These are phyloP conservation scores for Lasioglossum morio DNA, from an alignment of 2,888 invertebrate genomes.

Conservation along the genomic window DNA sequence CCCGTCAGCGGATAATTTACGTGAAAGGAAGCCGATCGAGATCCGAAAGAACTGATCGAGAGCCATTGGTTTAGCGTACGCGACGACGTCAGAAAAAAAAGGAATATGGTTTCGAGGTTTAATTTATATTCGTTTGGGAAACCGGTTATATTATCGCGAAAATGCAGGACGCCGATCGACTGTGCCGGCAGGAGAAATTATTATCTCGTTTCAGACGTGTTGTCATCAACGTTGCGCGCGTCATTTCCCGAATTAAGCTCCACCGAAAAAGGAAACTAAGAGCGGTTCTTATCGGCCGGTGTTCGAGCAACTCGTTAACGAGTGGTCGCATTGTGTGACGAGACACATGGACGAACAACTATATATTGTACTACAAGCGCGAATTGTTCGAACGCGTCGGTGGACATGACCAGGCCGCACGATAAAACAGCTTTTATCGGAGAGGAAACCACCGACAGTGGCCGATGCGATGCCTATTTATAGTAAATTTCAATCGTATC, in stretches of 20 bases:
- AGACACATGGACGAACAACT: background rate
- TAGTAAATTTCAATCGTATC: background rate
- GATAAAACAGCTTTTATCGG: slow-evolving; percentile 3
- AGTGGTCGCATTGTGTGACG: background rate
- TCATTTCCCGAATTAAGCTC: background rate
- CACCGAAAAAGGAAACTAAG: background rate
- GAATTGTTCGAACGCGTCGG: background rate
- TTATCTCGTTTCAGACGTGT: slow-evolving; percentile 46
- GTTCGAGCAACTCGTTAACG: background rate
- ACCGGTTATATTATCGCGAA: slow-evolving; percentile 60
- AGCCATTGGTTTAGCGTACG: slow-evolving; percentile 33
- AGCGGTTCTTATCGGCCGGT: background rate
- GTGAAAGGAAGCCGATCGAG: background rate
- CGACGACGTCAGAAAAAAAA: slow-evolving; percentile 29
- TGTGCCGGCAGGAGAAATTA: slow-evolving; percentile 30
- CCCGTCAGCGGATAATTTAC: slow-evolving; percentile 20
- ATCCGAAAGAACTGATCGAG: slow-evolving; percentile 17
- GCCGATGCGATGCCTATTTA: slow-evolving; percentile 24
- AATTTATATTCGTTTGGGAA: slow-evolving; percentile 61
- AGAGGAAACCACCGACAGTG: background rate
- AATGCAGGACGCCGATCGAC: background rate
- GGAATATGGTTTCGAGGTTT: slow-evolving; percentile 37
- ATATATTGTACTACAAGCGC: background rate
- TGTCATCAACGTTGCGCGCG: background rate
- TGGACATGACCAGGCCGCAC: background rate